Evolutionary conservation across 2,797 vertebrate species (phyloP).

Genomic region (Muraenolepis orangiensis): DNA sequence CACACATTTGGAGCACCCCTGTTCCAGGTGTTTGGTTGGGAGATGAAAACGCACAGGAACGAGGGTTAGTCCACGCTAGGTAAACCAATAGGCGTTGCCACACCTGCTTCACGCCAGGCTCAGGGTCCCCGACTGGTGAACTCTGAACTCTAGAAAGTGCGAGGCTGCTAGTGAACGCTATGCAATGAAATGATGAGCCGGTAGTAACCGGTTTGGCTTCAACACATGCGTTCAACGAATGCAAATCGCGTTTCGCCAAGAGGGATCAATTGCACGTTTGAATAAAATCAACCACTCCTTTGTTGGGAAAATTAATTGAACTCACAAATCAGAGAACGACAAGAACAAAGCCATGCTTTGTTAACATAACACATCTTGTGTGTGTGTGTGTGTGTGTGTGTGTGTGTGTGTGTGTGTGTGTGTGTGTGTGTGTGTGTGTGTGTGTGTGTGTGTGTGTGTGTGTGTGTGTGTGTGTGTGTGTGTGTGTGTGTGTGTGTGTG

Average conservation of each 20-base stretch:
- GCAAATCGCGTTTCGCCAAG: slow-evolving; percentile 23
- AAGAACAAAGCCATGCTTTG: slow-evolving; percentile 16
- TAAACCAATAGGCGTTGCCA: too few relatives aligned
- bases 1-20: too few relatives aligned
- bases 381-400: neutral
- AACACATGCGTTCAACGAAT: slow-evolving; percentile 17
- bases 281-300: slow-evolving; percentile 40
- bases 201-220: neutral
- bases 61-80: too few relatives aligned
- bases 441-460: neutral
- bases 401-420: neutral
- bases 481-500: neutral
- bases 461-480: neutral
- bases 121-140: too few relatives aligned
- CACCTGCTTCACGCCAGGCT: neutral
- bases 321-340: slow-evolving; percentile 35
- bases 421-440: neutral
- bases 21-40: too few relatives aligned
- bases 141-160: too few relatives aligned
- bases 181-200: neutral
- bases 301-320: slow-evolving; percentile 59
- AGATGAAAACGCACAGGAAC: too few relatives aligned
- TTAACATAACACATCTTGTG: slow-evolving; percentile 27
- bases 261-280: slow-evolving; percentile 47
- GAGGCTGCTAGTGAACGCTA: neutral